Evolutionary conservation across 1,140 invertebrate genomes (phyloP).

Genomic region (Drosophila melanica): DNA sequence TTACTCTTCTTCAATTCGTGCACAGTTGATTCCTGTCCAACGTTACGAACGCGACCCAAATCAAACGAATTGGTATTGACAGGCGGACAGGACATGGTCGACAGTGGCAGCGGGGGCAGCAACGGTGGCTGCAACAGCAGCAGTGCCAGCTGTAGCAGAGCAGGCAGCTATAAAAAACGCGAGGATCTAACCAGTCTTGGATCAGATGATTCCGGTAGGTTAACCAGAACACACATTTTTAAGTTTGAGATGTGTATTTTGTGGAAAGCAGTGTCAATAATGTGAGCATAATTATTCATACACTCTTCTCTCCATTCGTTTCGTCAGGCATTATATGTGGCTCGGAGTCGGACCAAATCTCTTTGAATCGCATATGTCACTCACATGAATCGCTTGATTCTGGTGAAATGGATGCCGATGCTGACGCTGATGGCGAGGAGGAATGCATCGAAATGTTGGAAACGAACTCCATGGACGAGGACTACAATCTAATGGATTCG

Average conservation of each 20-base stretch:
- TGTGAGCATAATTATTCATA: conserved; percentile 60
- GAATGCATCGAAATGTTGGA: conserved; percentile 84
- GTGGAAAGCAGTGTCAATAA: not conserved
- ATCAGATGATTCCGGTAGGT: conserved; percentile 91
- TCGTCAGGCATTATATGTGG: conserved; percentile 89
- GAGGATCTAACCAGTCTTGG: conserved; percentile 90
- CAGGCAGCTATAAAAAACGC: conserved; percentile 84
- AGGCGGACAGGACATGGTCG: conserved; percentile 47
- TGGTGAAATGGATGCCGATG: conserved; percentile 86
- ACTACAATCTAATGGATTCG: conserved; percentile 74
- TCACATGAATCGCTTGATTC: conserved; percentile 90
- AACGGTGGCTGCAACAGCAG: conserved; percentile 42
- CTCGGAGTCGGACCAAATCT: conserved; percentile 86
- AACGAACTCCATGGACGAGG: conserved; percentile 82
- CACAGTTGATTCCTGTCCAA: conserved; percentile 72
- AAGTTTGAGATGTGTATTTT: not conserved
- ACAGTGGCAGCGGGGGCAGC: conserved; percentile 28
- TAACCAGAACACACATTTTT: not conserved
- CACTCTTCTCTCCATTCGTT: conserved; percentile 6
- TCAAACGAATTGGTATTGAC: conserved; percentile 64
- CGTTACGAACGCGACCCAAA: conserved; percentile 67
- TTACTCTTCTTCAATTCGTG: not conserved
- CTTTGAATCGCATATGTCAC: conserved; percentile 84
- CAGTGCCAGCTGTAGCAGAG: conserved; percentile 61
- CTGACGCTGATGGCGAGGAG: conserved; percentile 85